phyloP scores from a whole-genome alignment of 1,140 invertebrate species.

The Phenacoccus solenopsis region DNA sequence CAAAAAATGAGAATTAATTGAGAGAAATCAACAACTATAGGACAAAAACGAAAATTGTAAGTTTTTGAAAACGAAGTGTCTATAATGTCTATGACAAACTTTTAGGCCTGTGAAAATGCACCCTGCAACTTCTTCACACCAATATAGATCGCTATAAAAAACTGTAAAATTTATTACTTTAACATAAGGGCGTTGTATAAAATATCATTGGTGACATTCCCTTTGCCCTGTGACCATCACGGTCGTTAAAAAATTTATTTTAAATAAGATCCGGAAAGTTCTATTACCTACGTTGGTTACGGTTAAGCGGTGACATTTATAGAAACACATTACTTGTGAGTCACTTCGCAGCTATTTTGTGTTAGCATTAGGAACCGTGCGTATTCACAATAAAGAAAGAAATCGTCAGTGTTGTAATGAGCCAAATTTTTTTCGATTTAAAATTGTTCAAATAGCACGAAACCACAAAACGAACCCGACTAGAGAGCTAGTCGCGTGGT shows the following conservation, averaged over 20 bases:
- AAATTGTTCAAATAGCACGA: neutral
- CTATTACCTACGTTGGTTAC: conserved; percentile 11
- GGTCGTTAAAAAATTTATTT: neutral
- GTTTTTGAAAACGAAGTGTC: too few species aligned
- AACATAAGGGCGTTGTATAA: too few species aligned
- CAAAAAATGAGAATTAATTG: too few species aligned
- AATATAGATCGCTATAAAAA: too few species aligned
- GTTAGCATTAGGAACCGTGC: neutral
- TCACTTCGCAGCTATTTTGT: conserved; percentile 8
- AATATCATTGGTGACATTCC: too few species aligned
- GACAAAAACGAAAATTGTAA: too few species aligned
- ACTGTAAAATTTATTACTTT: too few species aligned
- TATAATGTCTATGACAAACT: too few species aligned
- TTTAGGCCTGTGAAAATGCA: too few species aligned
- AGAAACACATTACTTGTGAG: conserved; percentile 9
- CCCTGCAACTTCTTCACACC: too few species aligned
- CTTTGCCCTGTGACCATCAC: neutral
- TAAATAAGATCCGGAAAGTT: conserved; percentile 10
- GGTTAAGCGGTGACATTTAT: conserved; percentile 14
- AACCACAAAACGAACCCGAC: neutral
- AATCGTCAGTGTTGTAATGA: neutral
- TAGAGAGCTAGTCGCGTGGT: neutral
- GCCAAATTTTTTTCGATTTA: neutral
- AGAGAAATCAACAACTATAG: too few species aligned
- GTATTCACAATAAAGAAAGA: neutral